Evolutionary conservation across 1,140 invertebrate species (phyloP).

Genomic region (Sitophilus oryzae): DNA sequence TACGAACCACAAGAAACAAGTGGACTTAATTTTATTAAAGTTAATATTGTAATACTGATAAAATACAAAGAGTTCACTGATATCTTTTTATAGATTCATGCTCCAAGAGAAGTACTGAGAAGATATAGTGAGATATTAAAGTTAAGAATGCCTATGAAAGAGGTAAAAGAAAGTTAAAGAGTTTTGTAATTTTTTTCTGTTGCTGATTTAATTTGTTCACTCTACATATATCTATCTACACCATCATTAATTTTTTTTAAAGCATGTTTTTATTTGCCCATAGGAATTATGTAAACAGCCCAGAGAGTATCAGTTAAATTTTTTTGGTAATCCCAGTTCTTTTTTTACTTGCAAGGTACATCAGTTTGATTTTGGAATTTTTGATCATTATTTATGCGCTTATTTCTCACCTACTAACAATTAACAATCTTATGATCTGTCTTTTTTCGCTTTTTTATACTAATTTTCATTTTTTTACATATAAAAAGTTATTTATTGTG

Average conservation of each 20-base stretch:
- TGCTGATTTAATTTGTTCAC: neutral
- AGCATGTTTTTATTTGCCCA: slow-evolving; percentile 23
- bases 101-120: slow-evolving; percentile 75
- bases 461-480: too few species aligned
- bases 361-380: too few species aligned
- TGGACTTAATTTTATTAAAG: slow-evolving; percentile 64
- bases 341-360: slow-evolving; percentile 38
- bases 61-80: too few species aligned
- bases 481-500: too few species aligned
- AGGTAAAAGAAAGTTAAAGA: slow-evolving; percentile 48
- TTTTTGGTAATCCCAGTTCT: slow-evolving; percentile 34
- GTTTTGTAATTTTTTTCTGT: neutral
- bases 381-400: too few species aligned
- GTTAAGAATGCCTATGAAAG: slow-evolving; percentile 90
- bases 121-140: slow-evolving; percentile 92
- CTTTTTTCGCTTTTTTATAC: slow-evolving; percentile 9
- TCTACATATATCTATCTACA: neutral
- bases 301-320: slow-evolving; percentile 34
- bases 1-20: slow-evolving; percentile 54
- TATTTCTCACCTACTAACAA: neutral
- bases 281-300: slow-evolving; percentile 40
- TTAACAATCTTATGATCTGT: slow-evolving; percentile 8
- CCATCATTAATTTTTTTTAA: slow-evolving; percentile 6
- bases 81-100: slow-evolving; percentile 63
- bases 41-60: too few species aligned